Evolutionary conservation across 2,888 invertebrate species (phyloP).

Genomic region (Heteromyza rotundicornis): DNA sequence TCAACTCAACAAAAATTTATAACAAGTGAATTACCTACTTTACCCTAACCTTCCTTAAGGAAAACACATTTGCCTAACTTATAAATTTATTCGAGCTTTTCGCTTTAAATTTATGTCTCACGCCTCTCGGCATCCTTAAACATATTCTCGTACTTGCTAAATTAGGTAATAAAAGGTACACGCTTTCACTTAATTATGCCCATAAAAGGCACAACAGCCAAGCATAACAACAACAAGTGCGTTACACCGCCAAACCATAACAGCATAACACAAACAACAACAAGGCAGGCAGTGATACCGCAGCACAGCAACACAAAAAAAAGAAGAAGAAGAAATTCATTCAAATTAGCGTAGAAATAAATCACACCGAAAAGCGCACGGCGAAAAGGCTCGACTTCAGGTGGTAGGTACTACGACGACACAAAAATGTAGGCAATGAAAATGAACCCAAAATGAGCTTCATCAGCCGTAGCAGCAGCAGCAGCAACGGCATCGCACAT

Average conservation of each 20-base stretch:
- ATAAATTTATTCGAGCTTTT: no score
- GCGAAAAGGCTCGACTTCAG: not conserved
- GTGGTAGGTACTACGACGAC: not conserved
- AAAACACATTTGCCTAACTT: no score
- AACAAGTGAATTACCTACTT: no score
- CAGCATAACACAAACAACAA: not conserved
- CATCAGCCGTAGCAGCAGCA: not conserved
- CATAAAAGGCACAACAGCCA: not conserved
- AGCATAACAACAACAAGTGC: not conserved
- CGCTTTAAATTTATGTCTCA: no score
- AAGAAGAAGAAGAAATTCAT: constrained; percentile 46
- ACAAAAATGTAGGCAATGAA: not conserved
- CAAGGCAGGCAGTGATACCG: not conserved
- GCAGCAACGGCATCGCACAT: not conserved
- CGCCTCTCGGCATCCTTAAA: no score
- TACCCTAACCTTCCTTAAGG: no score
- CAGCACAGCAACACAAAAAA: not conserved
- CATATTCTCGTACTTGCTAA: no score
- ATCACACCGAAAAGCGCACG: constrained; percentile 27
- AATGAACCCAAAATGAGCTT: not conserved
- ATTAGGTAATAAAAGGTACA: not conserved
- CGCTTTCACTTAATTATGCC: not conserved
- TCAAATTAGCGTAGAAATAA: constrained; percentile 49
- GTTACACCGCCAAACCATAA: no score
- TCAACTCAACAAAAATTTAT: no score